Conservation (phyloP, 1,140 invertebrate genomes). For the Planococcus citri region DNA sequence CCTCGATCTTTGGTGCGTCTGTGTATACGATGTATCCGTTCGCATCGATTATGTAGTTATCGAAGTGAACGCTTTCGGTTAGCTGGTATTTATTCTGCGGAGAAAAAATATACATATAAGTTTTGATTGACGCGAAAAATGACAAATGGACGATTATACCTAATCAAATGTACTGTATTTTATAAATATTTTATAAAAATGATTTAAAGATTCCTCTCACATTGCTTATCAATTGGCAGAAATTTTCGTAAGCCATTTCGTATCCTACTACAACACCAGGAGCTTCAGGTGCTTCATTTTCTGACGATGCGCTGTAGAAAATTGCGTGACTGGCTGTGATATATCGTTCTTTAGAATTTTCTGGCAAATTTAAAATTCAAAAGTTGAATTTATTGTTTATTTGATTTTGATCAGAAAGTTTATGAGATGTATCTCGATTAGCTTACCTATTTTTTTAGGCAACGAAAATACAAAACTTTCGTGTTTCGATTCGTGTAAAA, state of each 20-base stretch:
- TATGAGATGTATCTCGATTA: no score
- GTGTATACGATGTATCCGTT: conserved; percentile 79
- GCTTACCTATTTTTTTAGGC: conserved; percentile 40
- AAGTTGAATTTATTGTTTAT: background rate
- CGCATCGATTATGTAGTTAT: conserved; percentile 77
- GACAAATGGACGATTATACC: no score
- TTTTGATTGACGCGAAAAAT: no score
- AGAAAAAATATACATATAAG: no score
- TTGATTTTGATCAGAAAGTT: background rate
- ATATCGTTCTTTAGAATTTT: conserved; percentile 40
- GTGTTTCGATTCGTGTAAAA: conserved; percentile 62
- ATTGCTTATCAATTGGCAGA: conserved; percentile 51
- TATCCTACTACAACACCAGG: conserved; percentile 79
- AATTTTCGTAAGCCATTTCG: conserved; percentile 55
- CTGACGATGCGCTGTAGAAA: conserved; percentile 65
- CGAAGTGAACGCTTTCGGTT: conserved; percentile 42
- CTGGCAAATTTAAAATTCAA: conserved; percentile 22
- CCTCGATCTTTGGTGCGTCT: conserved; percentile 46
- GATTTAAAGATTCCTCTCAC: conserved; percentile 41
- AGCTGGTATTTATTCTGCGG: conserved; percentile 29
- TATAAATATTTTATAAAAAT: no score
- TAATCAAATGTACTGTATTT: no score
- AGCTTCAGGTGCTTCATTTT: conserved; percentile 53
- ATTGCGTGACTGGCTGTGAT: conserved; percentile 75
- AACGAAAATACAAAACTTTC: conserved; percentile 66